Evolutionary conservation across 1,140 invertebrate genomes (phyloP).

Genomic region (Colletes latitarsis): DNA sequence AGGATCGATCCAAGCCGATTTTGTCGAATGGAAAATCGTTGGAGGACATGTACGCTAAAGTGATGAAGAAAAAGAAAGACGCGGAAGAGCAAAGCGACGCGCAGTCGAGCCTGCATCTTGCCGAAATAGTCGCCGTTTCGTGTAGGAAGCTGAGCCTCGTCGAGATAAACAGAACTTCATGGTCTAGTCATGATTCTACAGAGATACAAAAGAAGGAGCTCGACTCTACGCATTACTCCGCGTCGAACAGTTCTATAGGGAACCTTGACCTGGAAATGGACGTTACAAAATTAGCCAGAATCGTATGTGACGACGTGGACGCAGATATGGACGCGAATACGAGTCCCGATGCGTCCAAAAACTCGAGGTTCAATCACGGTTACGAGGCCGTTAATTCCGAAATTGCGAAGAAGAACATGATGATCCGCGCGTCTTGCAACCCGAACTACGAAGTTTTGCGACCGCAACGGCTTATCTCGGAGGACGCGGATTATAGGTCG

Average conservation of each 20-base stretch:
- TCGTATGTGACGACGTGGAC: slow-evolving; percentile 38
- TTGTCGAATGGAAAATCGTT: slow-evolving; percentile 83
- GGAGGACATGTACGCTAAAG: slow-evolving; percentile 94
- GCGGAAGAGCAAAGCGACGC: slow-evolving; percentile 61
- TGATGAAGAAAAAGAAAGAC: slow-evolving; percentile 85
- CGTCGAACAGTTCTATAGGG: neutral
- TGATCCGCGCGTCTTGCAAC: slow-evolving; percentile 79
- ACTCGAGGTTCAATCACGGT: slow-evolving; percentile 69
- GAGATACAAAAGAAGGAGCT: slow-evolving; percentile 75
- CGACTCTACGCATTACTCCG: slow-evolving; percentile 49
- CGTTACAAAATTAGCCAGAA: slow-evolving; percentile 44
- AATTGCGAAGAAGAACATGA: slow-evolving; percentile 42
- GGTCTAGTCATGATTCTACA: slow-evolving; percentile 81
- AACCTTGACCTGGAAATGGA: slow-evolving; percentile 47
- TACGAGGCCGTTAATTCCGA: slow-evolving; percentile 71
- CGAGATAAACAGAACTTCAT: slow-evolving; percentile 75
- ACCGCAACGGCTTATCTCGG: slow-evolving; percentile 77
- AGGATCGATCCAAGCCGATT: slow-evolving; percentile 73
- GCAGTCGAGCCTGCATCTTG: slow-evolving; percentile 51
- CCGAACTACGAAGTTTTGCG: slow-evolving; percentile 88
- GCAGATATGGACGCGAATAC: no score
- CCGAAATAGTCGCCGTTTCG: slow-evolving; percentile 47
- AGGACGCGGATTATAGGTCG: slow-evolving; percentile 45
- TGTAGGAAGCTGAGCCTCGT: slow-evolving; percentile 73
- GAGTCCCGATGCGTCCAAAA: neutral